Conservation (phyloP, 2,113 vertebrate species). For the Scopus umbretta region DNA sequence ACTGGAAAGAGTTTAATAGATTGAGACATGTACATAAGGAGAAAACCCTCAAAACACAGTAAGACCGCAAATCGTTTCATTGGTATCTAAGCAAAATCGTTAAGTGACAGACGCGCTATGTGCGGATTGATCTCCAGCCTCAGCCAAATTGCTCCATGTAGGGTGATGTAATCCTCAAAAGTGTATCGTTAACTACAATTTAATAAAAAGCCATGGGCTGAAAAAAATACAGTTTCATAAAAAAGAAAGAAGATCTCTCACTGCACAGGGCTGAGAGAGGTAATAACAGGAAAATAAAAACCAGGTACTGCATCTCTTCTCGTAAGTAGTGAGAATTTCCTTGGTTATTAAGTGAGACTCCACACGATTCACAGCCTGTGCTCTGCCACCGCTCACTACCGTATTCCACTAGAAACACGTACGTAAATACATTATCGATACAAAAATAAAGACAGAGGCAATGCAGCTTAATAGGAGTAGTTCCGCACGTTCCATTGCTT, state of each 20-base stretch:
- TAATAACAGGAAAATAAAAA: constrained; percentile 32
- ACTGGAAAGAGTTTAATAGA: neutral
- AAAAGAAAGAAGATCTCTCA: neutral
- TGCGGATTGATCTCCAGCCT: constrained; percentile 7
- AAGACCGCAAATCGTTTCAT: neutral
- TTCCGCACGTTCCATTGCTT: neutral
- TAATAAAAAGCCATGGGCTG: constrained; percentile 36
- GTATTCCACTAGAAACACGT: neutral
- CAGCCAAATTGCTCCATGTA: neutral
- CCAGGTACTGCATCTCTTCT: constrained; percentile 6
- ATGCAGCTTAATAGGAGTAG: neutral
- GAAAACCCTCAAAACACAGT: neutral
- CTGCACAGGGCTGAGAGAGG: neutral
- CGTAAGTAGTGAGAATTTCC: neutral
- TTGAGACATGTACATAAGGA: neutral
- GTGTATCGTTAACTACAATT: neutral
- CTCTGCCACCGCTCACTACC: neutral
- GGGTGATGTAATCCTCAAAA: constrained; percentile 37
- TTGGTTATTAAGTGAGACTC: neutral
- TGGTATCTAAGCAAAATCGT: neutral
- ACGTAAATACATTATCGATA: neutral
- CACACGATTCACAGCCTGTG: neutral
- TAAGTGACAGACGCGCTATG: neutral
- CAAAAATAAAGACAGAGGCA: neutral
- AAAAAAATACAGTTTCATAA: constrained; percentile 31